Evolutionary conservation across 1,140 invertebrate species (phyloP), one percentile per base, ranked within the genome.

Genomic region (Macrobrachium rosenbergii): DNA sequence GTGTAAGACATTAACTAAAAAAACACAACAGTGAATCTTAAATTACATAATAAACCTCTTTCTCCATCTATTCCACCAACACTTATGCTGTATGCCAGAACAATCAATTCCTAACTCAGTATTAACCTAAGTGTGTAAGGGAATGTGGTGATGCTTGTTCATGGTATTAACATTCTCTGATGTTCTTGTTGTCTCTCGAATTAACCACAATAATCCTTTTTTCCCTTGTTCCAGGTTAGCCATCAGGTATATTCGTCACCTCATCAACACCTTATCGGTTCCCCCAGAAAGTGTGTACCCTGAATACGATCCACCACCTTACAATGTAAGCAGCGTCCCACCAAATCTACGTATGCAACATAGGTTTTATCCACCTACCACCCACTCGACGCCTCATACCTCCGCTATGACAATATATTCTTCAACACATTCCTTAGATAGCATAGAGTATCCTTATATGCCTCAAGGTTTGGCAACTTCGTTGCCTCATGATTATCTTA

Each of bases 201-300:
- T 52, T 52, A 52, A 52, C 0, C 52, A 10, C 52, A 52, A 52
- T 52, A 8, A 52, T 52, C 12, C 2, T 64, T 69, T 87, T 87
- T 88, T 84, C 67, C 72, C 59, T 90, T 93, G 78, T 52, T 58
- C 28, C 91, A 95, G 95, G 88, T 93, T 95, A 92, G 96, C 96
- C 21, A 97, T 97, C 87, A 95, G 94, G 72, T 96, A 96, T 91
- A 96, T 97, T 84, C 93, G 95, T 81, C 95, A 96, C 90, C 92
- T 96, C 82, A 95, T 96, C 90, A 94, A 93, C 79, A 91, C 95
- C 82, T 90, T 95, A 85, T 89, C 90, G 8, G 83, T 88, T 62
- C 91, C 91, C 3, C 52, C 72, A 7, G 90, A 87, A 64, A 80
- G 76, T 43, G 82, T 83, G 19, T 87, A 90, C 45, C 81, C 78